Conservation (phyloP, 2,113 vertebrate genomes). For the Toxotes jaculatrix region DNA sequence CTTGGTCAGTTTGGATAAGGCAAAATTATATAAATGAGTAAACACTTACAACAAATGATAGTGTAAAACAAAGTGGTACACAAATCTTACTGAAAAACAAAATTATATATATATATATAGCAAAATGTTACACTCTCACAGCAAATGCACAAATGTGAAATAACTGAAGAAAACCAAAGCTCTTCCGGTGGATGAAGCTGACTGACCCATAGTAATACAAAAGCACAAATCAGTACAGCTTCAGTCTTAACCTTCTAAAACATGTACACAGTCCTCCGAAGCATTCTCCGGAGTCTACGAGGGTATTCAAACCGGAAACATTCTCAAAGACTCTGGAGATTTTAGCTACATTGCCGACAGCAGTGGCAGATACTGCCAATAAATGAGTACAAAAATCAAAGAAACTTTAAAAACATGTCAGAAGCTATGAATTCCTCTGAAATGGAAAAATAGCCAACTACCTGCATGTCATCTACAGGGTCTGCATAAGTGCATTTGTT, state of each 20-base stretch:
- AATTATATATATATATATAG: slow-evolving; percentile 37
- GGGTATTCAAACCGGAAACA: slow-evolving; percentile 20
- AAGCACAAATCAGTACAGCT: slow-evolving; percentile 51
- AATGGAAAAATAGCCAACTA: slow-evolving; percentile 49
- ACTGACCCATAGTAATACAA: slow-evolving; percentile 56
- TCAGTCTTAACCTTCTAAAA: slow-evolving; percentile 55
- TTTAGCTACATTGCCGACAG: slow-evolving; percentile 68
- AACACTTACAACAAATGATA: slow-evolving; percentile 69
- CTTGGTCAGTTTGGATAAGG: slow-evolving; percentile 68
- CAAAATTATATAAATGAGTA: slow-evolving; percentile 59
- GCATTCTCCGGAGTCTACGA: slow-evolving; percentile 42
- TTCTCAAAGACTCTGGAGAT: slow-evolving; percentile 36
- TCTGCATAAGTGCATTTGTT: slow-evolving; percentile 71
- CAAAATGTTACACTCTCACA: slow-evolving; percentile 63
- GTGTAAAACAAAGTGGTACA: slow-evolving; percentile 73
- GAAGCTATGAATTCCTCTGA: slow-evolving; percentile 49
- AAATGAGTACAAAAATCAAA: slow-evolving; percentile 71
- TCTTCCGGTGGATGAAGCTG: slow-evolving; percentile 56
- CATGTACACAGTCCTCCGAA: slow-evolving; percentile 47
- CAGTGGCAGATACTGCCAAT: slow-evolving; percentile 87
- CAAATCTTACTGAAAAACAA: slow-evolving; percentile 52
- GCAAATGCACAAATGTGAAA: slow-evolving; percentile 50
- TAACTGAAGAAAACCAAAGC: slow-evolving; percentile 45
- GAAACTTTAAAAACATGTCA: slow-evolving; percentile 49
- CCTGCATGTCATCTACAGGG: slow-evolving; percentile 37